These are phyloP conservation scores for Oligia fasciuncula DNA, from an alignment of 2,888 invertebrate genomes.

Conservation along the genomic window DNA sequence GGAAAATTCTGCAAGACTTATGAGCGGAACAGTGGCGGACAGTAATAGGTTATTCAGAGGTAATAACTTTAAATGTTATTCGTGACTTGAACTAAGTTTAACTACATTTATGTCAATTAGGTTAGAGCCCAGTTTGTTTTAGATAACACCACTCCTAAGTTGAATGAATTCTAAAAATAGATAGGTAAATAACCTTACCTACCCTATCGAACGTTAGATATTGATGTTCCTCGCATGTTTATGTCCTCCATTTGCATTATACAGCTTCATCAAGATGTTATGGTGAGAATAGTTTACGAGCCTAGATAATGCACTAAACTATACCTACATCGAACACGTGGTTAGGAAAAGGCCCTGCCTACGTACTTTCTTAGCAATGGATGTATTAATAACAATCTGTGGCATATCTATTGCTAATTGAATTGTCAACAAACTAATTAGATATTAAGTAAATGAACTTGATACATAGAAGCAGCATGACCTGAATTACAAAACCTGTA, in stretches of 20 bases:
- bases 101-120: constrained; percentile 63
- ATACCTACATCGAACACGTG: constrained; percentile 39
- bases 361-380: constrained; percentile 15
- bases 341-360: constrained; percentile 23
- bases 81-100: constrained; percentile 50
- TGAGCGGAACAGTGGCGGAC: constrained; percentile 16
- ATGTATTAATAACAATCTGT: background rate
- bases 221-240: constrained; percentile 39
- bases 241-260: constrained; percentile 43
- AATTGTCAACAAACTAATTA: constrained; percentile 4
- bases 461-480: background rate
- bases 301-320: constrained; percentile 18
- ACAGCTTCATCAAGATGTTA: constrained; percentile 46
- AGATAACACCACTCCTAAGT: constrained; percentile 62
- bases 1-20: background rate
- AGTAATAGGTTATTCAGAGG: constrained; percentile 29
- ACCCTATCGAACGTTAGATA: constrained; percentile 48
- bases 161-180: constrained; percentile 66
- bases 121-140: constrained; percentile 63
- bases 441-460: constrained; percentile 1
- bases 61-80: constrained; percentile 51
- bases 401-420: constrained; percentile 9
- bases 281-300: constrained; percentile 40
- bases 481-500: background rate
- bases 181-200: constrained; percentile 59